Evolutionary conservation across 2,797 vertebrate genomes (phyloP).

Genomic region (Cynodonichthys magdalenae): DNA sequence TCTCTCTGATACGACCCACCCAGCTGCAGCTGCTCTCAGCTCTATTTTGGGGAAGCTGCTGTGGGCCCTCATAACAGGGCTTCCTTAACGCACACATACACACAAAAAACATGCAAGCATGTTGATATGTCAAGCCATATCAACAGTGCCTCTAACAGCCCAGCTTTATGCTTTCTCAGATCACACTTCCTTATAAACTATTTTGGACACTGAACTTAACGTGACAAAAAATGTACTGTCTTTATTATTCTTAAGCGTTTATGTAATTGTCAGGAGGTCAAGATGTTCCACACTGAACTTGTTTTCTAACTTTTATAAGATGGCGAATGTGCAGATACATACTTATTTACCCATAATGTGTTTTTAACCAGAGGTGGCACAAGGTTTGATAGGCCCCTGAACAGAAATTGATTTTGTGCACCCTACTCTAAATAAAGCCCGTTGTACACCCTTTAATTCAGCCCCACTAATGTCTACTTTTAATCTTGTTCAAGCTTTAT

Average conservation of each 20-base stretch:
- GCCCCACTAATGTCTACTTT: no score
- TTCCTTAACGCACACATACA: constrained; percentile 62
- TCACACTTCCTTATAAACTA: constrained; percentile 11
- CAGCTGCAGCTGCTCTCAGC: constrained; percentile 79
- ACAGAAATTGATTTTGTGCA: no score
- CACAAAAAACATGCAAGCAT: constrained; percentile 45
- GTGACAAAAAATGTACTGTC: constrained; percentile 13
- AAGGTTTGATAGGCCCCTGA: neutral
- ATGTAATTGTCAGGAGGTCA: neutral
- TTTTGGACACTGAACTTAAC: constrained; percentile 26
- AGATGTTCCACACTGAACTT: neutral
- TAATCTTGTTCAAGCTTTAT: no score
- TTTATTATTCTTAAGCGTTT: constrained; percentile 9
- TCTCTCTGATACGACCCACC: constrained; percentile 75
- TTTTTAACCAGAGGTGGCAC: no score
- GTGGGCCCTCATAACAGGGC: constrained; percentile 62
- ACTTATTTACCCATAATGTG: neutral
- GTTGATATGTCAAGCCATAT: constrained; percentile 46
- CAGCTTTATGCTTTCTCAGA: constrained; percentile 17
- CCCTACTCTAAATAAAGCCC: no score
- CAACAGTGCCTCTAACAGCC: constrained; percentile 34
- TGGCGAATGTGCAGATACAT: neutral
- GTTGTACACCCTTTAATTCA: no score
- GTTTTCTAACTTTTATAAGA: neutral
- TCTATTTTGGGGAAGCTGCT: constrained; percentile 81